A percentile compares a stretch with the other conserved stretches of the same genome.
phyloP scores from a whole-genome alignment of 1,140 invertebrate species.

The Asobara japonica region DNA sequence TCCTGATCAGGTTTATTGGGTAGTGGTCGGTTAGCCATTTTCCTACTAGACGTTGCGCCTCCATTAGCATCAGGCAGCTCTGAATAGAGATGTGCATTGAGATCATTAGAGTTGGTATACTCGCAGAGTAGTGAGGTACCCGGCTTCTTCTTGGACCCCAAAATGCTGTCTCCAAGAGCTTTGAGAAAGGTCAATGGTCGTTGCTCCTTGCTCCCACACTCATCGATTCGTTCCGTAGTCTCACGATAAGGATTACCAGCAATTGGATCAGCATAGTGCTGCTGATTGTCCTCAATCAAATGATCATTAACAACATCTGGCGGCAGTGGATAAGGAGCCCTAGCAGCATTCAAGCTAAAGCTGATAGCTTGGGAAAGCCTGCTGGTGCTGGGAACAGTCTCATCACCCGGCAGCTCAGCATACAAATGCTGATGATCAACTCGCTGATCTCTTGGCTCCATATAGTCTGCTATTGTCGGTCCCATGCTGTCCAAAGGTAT shows the following conservation, averaged over 20 bases:
- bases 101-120: slow-evolving; percentile 78
- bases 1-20: slow-evolving; percentile 7
- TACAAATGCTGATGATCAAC: slow-evolving; percentile 66
- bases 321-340: slow-evolving; percentile 55
- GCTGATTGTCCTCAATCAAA: slow-evolving; percentile 35
- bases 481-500: slow-evolving; percentile 58
- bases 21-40: slow-evolving; percentile 8
- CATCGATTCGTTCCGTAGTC: background rate
- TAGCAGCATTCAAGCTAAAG: slow-evolving; percentile 41
- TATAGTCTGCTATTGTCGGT: slow-evolving; percentile 66
- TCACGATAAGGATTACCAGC: slow-evolving; percentile 27
- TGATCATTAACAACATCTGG: slow-evolving; percentile 55
- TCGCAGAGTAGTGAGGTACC: slow-evolving; percentile 71
- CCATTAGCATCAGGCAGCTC: slow-evolving; percentile 69
- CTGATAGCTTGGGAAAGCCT: slow-evolving; percentile 60
- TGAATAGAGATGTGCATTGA: slow-evolving; percentile 76
- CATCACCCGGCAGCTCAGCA: slow-evolving; percentile 65
- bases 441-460: slow-evolving; percentile 65
- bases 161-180: slow-evolving; percentile 58
- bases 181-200: slow-evolving; percentile 60
- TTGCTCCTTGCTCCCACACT: slow-evolving; percentile 15
- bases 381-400: slow-evolving; percentile 62
- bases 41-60: background rate
- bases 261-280: slow-evolving; percentile 23
- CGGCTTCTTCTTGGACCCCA: slow-evolving; percentile 56